Evolutionary conservation across 2,888 invertebrate genomes (phyloP), one percentile per base, ranked within the genome.

Genomic region (Coleophora flavipennella): DNA sequence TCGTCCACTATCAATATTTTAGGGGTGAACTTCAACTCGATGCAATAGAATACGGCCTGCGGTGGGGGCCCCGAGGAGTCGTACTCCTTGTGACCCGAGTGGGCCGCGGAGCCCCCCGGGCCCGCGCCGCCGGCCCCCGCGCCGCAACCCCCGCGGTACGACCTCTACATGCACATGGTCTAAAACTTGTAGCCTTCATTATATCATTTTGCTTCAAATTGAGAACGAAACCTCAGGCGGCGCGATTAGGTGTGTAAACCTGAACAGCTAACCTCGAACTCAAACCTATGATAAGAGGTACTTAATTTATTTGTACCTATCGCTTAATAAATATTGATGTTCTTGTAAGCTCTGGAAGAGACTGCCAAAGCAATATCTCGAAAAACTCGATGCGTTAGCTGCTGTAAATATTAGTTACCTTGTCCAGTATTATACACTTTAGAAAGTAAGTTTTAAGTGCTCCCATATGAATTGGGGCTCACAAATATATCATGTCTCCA

Each of bases 1-100:
- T 79, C 81, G 53, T 79, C 88, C 33, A 88, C 90, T 49, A 87
- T 92, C 62, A 91, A 91, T 74, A 86, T 91, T 62, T 89, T 92
- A 61, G 91, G 90, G 50, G 88, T 93, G 46, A 92, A 91, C 70
- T 92, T 92, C 57, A 92, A 91, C 69, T 88, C 91, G 61, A 90
- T 92, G 87, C 92, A 90, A 91, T 84, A 83, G 78, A 75, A 81
- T 73, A 71, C 71, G 78, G 77, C 68, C 40, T 64, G 67, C 71
- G 76, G 70, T 70, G 64, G 59, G 65, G 49, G 51, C 37, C 44
- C 39, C 32, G 59, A 61, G 44, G 70, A 72, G 49, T 51, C 67
- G 3, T 71, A 62, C 63, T 61, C 69, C 49, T 77, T 73, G 77
- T 80, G 79, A 78, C 80, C 62, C 49, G 75, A 78, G 72, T 74